Evolutionary conservation across 2,888 invertebrate species (phyloP), one percentile per base, ranked within the genome.

Genomic region (Spatulosminthurus flaviceps): DNA sequence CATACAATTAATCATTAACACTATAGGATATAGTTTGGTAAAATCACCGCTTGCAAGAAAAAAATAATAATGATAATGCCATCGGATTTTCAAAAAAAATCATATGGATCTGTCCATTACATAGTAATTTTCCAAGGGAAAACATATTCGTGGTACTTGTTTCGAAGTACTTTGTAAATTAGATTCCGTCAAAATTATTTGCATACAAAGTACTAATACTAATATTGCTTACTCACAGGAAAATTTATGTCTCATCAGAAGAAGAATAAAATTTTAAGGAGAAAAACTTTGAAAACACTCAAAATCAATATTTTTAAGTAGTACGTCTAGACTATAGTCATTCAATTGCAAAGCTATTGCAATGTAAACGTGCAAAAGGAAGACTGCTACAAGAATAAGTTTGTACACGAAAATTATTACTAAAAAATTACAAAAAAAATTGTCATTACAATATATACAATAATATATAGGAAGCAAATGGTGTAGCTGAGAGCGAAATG

Each of bases 341-440:
- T 64, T 64, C n/a, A 11, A 61, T 64, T 64, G 64, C 64, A 64
- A 22, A 22, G 26, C n/a, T n/a, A n/a, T 64, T 16, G 64, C 64
- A 64, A 64, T 64, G 64, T 51, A 64, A 22, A 13, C 64, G 64
- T 64, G 64, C 22, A 64, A 64, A 22, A 64, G 64, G 64, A 64
- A 64, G 64, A 64, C 64, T 64, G 64, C 64, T 64, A 64, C 64
- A 9, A n/a, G 26, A 64, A 64, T 64, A 64, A 64, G 64, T 64
- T 64, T 64, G 64, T 51, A 51, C 51, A 51, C 2, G 51, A 51
- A 51, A 51, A 51, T n/a, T n/a, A n/a, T n/a, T 13, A 51, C 4
- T 2, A 51, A 9, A 51, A 51, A 51, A 51, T n/a, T 51, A 51
- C 1, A 19, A 51, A 51, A 19, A n/a, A n/a, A 19, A 51, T 51